Percentiles rank a stretch among this genome's conserved stretches.
These are phyloP conservation scores for Mixornis gularis DNA, from an alignment of 2,113 vertebrate genomes.

Conservation along the genomic window DNA sequence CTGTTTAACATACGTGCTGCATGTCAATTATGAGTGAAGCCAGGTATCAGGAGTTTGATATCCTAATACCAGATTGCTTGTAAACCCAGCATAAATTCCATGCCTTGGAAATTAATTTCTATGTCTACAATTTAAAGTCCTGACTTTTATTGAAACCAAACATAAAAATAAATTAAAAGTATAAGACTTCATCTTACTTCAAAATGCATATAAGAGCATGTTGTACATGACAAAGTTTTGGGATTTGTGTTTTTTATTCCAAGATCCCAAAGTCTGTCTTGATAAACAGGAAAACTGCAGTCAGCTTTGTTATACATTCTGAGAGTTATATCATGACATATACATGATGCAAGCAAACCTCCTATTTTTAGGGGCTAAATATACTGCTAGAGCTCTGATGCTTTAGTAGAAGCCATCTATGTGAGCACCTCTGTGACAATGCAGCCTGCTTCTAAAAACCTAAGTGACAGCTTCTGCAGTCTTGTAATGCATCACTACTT, in stretches of 20 bases:
- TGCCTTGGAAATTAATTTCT: neutral
- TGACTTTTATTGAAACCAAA: neutral
- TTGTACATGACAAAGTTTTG: neutral
- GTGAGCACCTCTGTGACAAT: neutral
- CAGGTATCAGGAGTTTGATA: neutral
- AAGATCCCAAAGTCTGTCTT: neutral
- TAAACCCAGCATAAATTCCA: neutral
- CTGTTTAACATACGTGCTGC: neutral
- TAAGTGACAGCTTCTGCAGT: neutral
- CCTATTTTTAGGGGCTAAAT: neutral
- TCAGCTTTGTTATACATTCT: neutral
- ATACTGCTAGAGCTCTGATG: neutral
- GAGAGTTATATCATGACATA: neutral
- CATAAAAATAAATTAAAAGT: neutral
- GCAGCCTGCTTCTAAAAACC: neutral
- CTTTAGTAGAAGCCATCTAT: neutral
- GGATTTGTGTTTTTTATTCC: neutral
- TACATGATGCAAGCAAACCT: neutral
- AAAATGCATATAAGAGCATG: fast-evolving
- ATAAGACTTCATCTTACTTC: neutral
- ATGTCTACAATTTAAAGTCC: neutral
- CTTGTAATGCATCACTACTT: neutral
- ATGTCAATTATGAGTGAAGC: neutral
- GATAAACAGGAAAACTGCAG: neutral
- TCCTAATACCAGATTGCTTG: neutral